phyloP scores from a whole-genome alignment of 2,113 vertebrate genomes.

The Leptocoma aspasia region DNA sequence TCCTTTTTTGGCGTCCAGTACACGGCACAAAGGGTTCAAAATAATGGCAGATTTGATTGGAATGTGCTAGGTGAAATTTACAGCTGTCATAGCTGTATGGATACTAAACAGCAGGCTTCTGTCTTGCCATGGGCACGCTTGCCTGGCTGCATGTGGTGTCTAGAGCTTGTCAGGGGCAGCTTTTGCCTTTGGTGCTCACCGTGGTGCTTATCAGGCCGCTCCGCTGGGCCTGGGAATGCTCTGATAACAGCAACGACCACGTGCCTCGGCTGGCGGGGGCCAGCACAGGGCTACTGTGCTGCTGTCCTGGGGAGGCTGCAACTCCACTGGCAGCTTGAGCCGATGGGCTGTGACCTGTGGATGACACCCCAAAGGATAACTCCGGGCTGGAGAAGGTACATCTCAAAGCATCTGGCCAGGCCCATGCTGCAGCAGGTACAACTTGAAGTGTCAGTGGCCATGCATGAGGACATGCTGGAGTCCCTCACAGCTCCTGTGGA shows the following conservation, averaged over 20 bases:
- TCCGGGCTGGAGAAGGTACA: neutral
- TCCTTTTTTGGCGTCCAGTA: neutral
- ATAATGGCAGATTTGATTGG: neutral
- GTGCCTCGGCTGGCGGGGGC: fast-evolving
- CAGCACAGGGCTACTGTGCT: neutral
- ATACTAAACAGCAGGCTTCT: neutral
- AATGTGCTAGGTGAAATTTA: neutral
- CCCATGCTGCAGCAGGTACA: neutral
- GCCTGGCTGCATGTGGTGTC: neutral
- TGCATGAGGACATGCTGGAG: neutral
- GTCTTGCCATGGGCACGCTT: neutral
- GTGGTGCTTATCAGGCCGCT: neutral
- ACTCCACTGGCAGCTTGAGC: neutral
- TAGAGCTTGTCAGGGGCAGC: neutral
- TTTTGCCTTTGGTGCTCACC: neutral
- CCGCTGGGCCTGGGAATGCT: neutral
- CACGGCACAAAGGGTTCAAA: neutral
- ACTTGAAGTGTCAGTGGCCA: no score
- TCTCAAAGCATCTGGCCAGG: neutral
- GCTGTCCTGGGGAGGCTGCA: neutral
- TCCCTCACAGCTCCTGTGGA: fast-evolving
- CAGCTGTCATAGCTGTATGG: neutral
- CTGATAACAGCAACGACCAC: neutral
- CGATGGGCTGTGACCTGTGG: neutral
- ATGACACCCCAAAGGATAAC: neutral